phyloP scores from a whole-genome alignment of 2,113 vertebrate genomes.

The Spermophilus dauricus region DNA sequence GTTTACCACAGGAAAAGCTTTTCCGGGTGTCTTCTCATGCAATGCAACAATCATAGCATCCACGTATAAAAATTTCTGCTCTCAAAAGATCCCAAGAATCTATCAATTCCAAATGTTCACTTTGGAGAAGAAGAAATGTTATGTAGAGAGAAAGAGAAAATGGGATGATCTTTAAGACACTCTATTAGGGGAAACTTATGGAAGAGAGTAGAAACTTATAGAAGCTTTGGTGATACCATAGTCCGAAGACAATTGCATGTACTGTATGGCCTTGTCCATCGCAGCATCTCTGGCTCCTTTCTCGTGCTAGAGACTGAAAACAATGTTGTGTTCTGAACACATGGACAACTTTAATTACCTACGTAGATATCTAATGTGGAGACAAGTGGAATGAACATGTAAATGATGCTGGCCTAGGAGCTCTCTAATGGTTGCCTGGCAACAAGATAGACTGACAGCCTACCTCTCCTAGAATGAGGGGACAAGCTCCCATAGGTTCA shows the following conservation, averaged over 20 bases:
- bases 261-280: neutral
- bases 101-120: neutral
- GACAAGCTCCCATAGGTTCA: neutral
- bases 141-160: neutral
- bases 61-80: neutral
- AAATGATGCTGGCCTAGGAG: neutral
- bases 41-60: neutral
- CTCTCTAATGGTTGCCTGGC: neutral
- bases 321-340: neutral
- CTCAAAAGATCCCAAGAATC: neutral
- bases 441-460: neutral
- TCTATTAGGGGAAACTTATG: neutral
- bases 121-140: conserved; percentile 25
- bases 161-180: neutral
- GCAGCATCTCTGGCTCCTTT: neutral
- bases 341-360: neutral
- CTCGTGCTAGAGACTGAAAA: neutral
- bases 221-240: neutral
- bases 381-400: neutral
- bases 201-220: neutral
- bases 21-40: neutral
- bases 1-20: neutral
- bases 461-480: neutral
- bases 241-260: neutral
- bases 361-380: neutral